These are phyloP conservation scores for Ridgeia piscesae DNA, from an alignment of 1,140 invertebrate genomes.

Conservation along the genomic window DNA sequence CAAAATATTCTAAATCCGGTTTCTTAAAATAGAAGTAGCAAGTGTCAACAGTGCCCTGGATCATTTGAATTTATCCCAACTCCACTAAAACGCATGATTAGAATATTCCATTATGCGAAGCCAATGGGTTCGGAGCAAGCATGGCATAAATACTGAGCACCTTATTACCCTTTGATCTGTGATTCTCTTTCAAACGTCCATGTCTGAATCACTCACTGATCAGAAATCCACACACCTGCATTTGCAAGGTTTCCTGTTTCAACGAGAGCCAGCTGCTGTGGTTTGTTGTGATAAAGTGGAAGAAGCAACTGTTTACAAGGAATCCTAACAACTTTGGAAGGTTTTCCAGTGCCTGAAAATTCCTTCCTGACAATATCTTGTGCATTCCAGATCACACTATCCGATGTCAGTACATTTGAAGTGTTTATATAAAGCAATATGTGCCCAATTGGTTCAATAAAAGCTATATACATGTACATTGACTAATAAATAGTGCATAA, in stretches of 20 bases:
- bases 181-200: not conserved
- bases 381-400: not conserved
- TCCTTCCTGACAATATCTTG: not conserved
- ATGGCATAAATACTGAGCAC: not conserved
- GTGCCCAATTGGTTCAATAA: not conserved
- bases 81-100: not conserved
- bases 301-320: not conserved
- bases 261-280: not conserved
- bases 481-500: too few relatives aligned
- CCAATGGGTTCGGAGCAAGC: not conserved
- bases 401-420: not conserved
- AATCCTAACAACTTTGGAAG: not conserved
- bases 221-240: not conserved
- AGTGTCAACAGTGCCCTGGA: too few relatives aligned
- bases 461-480: too few relatives aligned
- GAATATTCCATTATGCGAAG: not conserved
- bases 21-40: too few relatives aligned
- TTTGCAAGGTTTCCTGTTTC: not conserved
- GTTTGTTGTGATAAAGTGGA: not conserved
- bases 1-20: too few relatives aligned
- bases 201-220: not conserved
- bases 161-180: not conserved
- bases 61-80: not conserved
- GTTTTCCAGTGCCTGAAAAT: not conserved
- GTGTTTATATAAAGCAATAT: not conserved